A percentile compares a stretch with the other conserved stretches of the same genome.
Conservation (phyloP, 2,113 vertebrate species). For the Dipodomys merriami region DNA sequence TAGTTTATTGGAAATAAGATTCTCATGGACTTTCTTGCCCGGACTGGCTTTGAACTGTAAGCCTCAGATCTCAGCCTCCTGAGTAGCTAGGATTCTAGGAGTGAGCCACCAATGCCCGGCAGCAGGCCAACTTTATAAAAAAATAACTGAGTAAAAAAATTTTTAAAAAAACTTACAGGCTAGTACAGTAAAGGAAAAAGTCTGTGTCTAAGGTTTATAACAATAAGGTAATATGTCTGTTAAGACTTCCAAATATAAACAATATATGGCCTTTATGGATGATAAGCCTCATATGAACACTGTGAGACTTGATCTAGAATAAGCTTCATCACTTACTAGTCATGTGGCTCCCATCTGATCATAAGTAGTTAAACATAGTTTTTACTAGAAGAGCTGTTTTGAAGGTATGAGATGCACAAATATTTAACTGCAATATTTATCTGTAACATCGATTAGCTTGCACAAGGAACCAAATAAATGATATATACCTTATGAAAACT, state of each 20-base stretch:
- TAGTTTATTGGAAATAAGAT: no score
- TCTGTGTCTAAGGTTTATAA: slow-evolving; percentile 34
- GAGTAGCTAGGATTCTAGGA: no score
- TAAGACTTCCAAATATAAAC: slow-evolving; percentile 19
- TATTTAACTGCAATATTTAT: neutral
- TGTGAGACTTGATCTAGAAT: neutral
- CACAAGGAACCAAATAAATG: neutral
- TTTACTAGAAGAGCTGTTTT: neutral
- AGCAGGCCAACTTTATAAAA: no score
- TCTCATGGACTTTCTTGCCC: no score
- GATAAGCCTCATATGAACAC: neutral
- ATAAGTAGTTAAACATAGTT: neutral
- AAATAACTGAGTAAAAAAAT: neutral
- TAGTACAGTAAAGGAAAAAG: neutral
- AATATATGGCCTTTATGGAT: neutral
- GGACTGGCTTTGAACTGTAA: no score
- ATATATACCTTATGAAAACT: neutral
- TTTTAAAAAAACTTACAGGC: neutral
- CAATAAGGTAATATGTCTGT: neutral
- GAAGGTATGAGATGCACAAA: neutral
- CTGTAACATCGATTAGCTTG: neutral
- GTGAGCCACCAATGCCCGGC: no score
- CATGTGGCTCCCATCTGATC: no score
- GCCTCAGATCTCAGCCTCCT: no score
- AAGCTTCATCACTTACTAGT: neutral